A percentile compares a stretch with the other conserved stretches of the same genome.
Evolutionary conservation across 2,888 invertebrate genomes (phyloP).

Genomic region (Scelioninae gen. 1): DNA sequence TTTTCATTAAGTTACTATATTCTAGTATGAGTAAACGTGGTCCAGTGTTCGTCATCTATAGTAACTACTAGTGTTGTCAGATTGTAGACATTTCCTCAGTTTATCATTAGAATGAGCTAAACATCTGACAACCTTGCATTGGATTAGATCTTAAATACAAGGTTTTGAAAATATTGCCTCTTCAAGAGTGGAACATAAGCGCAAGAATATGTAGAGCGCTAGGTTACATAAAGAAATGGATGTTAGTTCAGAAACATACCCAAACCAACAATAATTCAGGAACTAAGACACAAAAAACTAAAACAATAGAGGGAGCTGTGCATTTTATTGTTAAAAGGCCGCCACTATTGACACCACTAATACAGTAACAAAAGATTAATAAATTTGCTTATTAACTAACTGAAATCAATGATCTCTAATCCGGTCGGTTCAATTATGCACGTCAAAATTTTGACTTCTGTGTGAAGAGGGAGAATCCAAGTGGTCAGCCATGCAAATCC

Average conservation of each 20-base stretch:
- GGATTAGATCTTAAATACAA: constrained; percentile 37
- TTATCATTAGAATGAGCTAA: background rate
- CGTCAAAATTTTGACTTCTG: constrained; percentile 8
- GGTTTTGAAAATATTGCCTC: constrained; percentile 45
- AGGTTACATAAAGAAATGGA: constrained; percentile 13
- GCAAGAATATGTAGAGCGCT: constrained; percentile 1
- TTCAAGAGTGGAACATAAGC: constrained; percentile 8
- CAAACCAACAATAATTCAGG: constrained; percentile 15
- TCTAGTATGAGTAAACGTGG: background rate
- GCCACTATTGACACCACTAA: constrained; percentile 53
- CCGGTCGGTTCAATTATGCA: constrained; percentile 19
- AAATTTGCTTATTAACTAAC: constrained; percentile 38
- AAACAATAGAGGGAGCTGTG: constrained; percentile 1
- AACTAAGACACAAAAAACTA: background rate
- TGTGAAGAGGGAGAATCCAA: constrained; percentile 14
- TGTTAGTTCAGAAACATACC: constrained; percentile 13
- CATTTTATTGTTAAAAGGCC: constrained; percentile 30
- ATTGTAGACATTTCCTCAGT: background rate
- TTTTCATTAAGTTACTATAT: background rate
- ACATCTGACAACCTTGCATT: constrained; percentile 4
- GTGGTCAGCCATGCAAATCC: constrained; percentile 17
- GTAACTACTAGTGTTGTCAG: constrained; percentile 1
- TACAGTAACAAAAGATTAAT: constrained; percentile 21
- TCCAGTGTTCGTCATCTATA: too few species aligned
- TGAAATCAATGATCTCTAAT: constrained; percentile 28